These are phyloP conservation scores for Alloplasta piceator DNA, from an alignment of 2,888 invertebrate genomes.

Conservation along the genomic window DNA sequence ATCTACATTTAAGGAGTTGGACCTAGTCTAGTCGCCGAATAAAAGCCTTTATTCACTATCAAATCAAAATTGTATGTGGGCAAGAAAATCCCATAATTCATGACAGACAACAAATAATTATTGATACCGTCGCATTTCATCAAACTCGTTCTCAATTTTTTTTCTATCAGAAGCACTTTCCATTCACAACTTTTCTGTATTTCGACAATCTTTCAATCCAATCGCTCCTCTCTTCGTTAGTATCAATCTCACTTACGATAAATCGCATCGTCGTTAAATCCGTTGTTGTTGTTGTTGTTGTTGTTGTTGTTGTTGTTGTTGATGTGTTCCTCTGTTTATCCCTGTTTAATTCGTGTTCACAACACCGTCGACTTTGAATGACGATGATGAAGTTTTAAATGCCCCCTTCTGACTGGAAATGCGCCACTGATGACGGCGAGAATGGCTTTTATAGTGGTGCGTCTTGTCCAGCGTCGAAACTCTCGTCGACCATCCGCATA, in stretches of 20 bases:
- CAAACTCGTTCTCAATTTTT: neutral
- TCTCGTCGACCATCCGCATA: slow-evolving; percentile 58
- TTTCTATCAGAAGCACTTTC: slow-evolving; percentile 32
- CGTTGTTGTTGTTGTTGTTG: slow-evolving; percentile 12
- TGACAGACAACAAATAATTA: too few species aligned
- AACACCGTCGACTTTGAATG: slow-evolving; percentile 17
- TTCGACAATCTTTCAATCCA: neutral
- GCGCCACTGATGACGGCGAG: slow-evolving; percentile 62
- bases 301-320: slow-evolving; percentile 12
- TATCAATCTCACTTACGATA: slow-evolving; percentile 56
- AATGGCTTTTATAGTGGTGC: slow-evolving; percentile 68
- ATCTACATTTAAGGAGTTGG: too few species aligned
- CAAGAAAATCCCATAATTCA: too few species aligned
- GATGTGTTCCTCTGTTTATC: neutral
- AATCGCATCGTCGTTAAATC: slow-evolving; percentile 55
- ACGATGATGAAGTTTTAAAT: slow-evolving; percentile 60
- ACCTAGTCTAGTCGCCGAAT: too few species aligned
- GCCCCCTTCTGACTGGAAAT: slow-evolving; percentile 60
- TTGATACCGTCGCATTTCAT: neutral
- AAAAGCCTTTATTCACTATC: too few species aligned
- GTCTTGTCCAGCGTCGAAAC: slow-evolving; percentile 43
- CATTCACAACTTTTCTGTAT: slow-evolving; percentile 19
- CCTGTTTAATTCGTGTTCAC: slow-evolving; percentile 6
- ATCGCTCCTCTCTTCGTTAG: neutral
- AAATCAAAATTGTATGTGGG: too few species aligned